Evolutionary conservation across 2,113 vertebrate genomes (phyloP).

Genomic region (Cacatua alba): DNA sequence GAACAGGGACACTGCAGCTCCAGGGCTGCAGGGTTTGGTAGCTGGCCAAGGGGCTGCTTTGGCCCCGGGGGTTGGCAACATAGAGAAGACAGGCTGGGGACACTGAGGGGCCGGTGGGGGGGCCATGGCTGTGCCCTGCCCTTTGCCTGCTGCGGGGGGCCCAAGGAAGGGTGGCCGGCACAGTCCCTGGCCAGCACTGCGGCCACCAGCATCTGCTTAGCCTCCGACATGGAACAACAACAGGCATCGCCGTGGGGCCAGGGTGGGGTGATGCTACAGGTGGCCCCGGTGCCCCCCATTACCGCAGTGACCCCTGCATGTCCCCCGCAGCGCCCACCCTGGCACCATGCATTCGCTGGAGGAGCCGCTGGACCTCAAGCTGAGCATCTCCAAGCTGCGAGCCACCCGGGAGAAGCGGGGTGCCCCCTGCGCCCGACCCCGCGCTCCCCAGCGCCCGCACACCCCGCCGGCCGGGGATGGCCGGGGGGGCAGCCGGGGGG

Average conservation of each 20-base stretch:
- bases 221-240: background rate
- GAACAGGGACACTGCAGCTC: background rate
- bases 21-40: background rate
- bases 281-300: background rate
- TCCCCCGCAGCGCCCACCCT: background rate
- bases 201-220: accelerated
- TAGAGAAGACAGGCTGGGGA: background rate
- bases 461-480: slow-evolving; percentile 80
- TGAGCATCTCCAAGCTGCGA: slow-evolving; percentile 85
- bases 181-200: background rate
- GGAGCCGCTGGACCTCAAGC: slow-evolving; percentile 95
- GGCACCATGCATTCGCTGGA: slow-evolving; percentile 92
- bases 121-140: background rate
- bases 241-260: background rate
- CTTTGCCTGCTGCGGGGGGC: slow-evolving; percentile 1
- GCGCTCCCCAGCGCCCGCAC: slow-evolving; percentile 71
- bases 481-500: slow-evolving; percentile 75
- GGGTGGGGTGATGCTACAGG: background rate
- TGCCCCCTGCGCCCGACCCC: slow-evolving; percentile 52
- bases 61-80: background rate
- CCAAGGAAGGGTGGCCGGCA: background rate
- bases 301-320: background rate
- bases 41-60: background rate
- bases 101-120: background rate
- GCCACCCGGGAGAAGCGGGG: slow-evolving; percentile 76